Base-by-base conservation (phyloP, 2,888 invertebrate species). In the Drosophila longiperda region DNA sequence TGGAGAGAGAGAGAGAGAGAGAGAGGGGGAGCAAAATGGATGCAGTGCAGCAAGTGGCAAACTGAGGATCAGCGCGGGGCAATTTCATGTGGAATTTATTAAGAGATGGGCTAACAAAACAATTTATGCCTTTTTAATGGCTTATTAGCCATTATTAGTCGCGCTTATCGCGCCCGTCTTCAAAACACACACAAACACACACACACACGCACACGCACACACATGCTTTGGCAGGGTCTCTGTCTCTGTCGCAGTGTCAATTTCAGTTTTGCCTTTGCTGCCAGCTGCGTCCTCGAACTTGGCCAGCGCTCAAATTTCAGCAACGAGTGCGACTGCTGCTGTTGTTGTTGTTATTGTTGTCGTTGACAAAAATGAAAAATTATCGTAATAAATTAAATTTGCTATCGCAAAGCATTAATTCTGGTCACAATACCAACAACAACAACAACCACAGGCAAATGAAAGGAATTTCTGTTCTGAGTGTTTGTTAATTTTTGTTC, bases 51-150 rank as follows among this genome's bases (percentile, higher is more conserved):
- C 80, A 80, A 80, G 79, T 79, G 80, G 80, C 67, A 34, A 66
- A 45, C 74, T 53, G 58, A 29, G 49, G 52, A 40, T 34, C 70
- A 64, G 59, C 61, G 64, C 67, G 72, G 29, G 53, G 63, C 87
- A 80, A 82, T 85, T 80, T 74, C 70, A 77, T 82, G 75, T 75
- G 83, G 79, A 91, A 91, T 91, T 90, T 91, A 91, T 90, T 87
- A 90, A 91, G 87, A 91, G 90, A 62, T 78, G 78, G 90, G 90
- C 83, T 90, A 91, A 92, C 91, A 90, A 89, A 90, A 90, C 89
- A 91, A 92, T 91, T 91, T 92, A 92, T 91, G 89, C 82, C 85
- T 86, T 87, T 91, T 91, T 90, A 92, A 91, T 89, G 90, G 91
- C 89, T 91, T 91, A 91, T 92, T 91, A 92, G 90, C 90, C 88